These are phyloP conservation scores for Tiaroga cobitis DNA, from an alignment of 2,797 vertebrate genomes.

Conservation along the genomic window DNA sequence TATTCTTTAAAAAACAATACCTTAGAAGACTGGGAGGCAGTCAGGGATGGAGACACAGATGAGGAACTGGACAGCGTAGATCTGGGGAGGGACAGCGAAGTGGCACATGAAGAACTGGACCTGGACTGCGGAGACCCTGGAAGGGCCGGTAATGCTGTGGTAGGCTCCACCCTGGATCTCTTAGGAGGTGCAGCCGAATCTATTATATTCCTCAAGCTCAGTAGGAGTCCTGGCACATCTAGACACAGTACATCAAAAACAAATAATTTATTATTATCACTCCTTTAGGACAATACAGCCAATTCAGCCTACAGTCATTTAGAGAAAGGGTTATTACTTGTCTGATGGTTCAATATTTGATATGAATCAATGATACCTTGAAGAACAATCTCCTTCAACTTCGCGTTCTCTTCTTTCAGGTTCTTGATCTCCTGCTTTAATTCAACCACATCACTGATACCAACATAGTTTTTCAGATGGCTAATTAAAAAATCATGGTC, in stretches of 20 bases:
- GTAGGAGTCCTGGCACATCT: conserved; percentile 37
- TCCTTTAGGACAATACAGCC: conserved; percentile 18
- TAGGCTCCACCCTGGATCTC: conserved; percentile 27
- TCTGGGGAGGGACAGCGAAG: no score
- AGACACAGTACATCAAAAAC: conserved; percentile 34
- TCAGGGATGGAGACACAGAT: no score
- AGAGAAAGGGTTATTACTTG: no score
- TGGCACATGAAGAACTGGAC: no score
- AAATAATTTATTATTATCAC: conserved; percentile 24
- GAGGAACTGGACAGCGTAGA: no score
- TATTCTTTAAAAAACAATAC: no score
- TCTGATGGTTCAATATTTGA: conserved; percentile 22
- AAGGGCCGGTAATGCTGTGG: background rate
- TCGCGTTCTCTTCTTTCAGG: background rate
- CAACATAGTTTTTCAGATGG: no score
- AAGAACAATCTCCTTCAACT: conserved; percentile 42
- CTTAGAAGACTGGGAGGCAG: no score
- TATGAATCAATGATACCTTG: conserved; percentile 40
- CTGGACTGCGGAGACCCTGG: no score
- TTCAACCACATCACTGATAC: no score
- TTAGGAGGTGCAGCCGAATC: conserved; percentile 28
- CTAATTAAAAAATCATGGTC: background rate
- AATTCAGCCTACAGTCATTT: background rate
- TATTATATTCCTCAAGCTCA: conserved; percentile 25
- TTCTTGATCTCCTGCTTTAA: no score